These are phyloP conservation scores for Istiophorus platypterus DNA, from an alignment of 2,113 vertebrate species.

Conservation along the genomic window DNA sequence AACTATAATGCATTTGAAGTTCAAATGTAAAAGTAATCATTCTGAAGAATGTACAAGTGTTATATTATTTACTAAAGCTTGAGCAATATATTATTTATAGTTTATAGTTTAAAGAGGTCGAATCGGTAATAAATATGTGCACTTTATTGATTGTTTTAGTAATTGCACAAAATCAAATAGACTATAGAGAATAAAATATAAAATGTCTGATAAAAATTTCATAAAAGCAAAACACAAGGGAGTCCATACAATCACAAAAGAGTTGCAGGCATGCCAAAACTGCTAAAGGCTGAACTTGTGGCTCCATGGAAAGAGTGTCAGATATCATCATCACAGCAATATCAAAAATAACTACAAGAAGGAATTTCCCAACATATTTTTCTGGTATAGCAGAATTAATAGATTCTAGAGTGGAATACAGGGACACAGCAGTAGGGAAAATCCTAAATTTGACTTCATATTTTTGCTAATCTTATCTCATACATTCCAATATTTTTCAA, in stretches of 20 bases:
- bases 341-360: no score
- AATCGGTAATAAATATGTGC: background rate
- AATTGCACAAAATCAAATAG: no score
- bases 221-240: no score
- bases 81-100: background rate
- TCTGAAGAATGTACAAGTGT: background rate
- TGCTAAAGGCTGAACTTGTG: no score
- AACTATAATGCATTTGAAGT: background rate
- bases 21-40: background rate
- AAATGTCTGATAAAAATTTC: background rate
- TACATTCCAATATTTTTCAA: background rate
- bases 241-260: background rate
- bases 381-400: background rate
- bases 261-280: no score
- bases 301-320: no score
- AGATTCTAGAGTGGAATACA: background rate
- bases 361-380: no score
- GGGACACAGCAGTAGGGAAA: background rate
- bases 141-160: no score
- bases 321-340: background rate
- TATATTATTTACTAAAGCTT: background rate
- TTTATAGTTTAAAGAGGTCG: background rate
- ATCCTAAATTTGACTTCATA: background rate
- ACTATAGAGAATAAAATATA: background rate
- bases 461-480: background rate